phyloP scores from a whole-genome alignment of 2,888 invertebrate species.

The Neocrepidodera transversa region DNA sequence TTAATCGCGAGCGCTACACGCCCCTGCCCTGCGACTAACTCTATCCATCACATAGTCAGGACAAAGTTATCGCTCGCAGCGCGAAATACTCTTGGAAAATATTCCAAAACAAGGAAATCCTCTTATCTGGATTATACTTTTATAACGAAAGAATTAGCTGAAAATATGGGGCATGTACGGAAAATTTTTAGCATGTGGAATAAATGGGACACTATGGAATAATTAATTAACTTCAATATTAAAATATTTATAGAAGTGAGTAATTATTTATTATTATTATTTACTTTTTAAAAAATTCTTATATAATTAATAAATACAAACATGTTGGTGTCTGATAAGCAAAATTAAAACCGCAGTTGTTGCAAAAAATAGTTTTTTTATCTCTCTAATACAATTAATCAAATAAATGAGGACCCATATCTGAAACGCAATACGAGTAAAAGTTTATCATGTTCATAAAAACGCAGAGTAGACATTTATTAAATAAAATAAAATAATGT shows the following conservation, averaged over 20 bases:
- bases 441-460: conserved; percentile 6
- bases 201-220: too few species aligned
- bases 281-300: too few species aligned
- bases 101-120: conserved; percentile 23
- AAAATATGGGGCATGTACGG: neutral
- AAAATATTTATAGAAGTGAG: too few species aligned
- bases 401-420: too few species aligned
- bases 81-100: conserved; percentile 15
- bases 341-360: too few species aligned
- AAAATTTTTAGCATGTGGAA: neutral
- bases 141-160: neutral
- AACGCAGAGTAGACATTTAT: conserved; percentile 18
- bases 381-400: too few species aligned
- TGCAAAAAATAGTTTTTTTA: too few species aligned
- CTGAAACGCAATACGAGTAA: neutral
- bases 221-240: too few species aligned
- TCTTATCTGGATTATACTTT: conserved; percentile 25
- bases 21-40: conserved; percentile 3
- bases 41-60: conserved; percentile 19
- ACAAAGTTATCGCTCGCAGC: conserved; percentile 15
- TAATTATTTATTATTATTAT: too few species aligned
- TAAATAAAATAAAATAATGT: conserved; percentile 25
- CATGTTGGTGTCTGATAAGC: too few species aligned
- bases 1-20: conserved; percentile 16
- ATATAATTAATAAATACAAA: too few species aligned